Evolutionary conservation across 2,888 invertebrate genomes (phyloP).

Genomic region (Arenicola marina): DNA sequence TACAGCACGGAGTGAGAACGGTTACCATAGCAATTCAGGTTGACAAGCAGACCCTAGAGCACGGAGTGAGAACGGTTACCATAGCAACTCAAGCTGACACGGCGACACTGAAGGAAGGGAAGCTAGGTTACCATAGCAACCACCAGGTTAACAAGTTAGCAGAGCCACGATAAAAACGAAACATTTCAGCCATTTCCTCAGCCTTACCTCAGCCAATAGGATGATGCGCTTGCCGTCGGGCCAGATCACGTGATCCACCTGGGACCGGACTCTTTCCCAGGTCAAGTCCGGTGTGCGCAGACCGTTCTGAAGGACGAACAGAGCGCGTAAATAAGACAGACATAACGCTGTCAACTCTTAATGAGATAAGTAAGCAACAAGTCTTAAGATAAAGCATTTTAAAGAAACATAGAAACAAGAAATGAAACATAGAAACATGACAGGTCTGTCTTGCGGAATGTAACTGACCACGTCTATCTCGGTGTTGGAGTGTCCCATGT

Average conservation of each 20-base stretch:
- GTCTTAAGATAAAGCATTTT: neutral
- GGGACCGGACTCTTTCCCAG: slow-evolving; percentile 96
- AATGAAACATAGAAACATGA: neutral
- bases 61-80: no score
- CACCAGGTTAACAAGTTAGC: neutral
- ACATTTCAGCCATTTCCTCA: no score
- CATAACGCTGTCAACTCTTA: no score
- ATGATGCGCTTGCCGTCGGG: slow-evolving; percentile 95
- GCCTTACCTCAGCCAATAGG: slow-evolving; percentile 76
- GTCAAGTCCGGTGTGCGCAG: slow-evolving; percentile 90
- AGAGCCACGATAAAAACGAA: neutral
- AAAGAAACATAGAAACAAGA: neutral
- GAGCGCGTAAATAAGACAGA: no score
- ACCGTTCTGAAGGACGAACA: slow-evolving; percentile 57
- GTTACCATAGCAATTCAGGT: no score
- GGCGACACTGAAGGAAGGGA: no score
- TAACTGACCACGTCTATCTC: slow-evolving; percentile 67
- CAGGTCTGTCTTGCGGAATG: neutral
- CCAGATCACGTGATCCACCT: slow-evolving; percentile 99
- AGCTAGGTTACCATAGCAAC: neutral
- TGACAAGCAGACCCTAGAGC: no score
- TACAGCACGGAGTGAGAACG: no score
- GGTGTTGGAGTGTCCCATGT: slow-evolving; percentile 99
- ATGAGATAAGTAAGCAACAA: neutral
- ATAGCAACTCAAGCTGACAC: no score